Base-by-base conservation (phyloP, 2,888 invertebrate species). In the Apomyelois bistriatella region DNA sequence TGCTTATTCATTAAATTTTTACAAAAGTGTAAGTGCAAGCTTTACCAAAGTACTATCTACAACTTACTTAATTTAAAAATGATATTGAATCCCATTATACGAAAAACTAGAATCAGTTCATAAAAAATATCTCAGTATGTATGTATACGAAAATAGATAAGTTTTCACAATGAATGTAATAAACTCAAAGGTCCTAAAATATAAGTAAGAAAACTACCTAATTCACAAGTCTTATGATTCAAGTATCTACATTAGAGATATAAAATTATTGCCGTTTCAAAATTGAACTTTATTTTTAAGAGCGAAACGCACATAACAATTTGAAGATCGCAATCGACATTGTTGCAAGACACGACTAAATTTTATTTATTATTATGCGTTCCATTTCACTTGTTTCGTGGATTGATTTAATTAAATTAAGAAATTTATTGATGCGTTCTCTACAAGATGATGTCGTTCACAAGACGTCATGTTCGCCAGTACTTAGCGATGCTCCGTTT, bases 381-480 rank as follows among this genome's bases (percentile, higher is more conserved):
- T 57, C 43, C 54, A 49, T 55, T 52, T 41, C 53, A 53, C 35
- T 46, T 52, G 51, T 55, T 22, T 17, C 35, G 36, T 37, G 58
- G 52, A 58, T 57, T 58, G 54, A 53, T 46, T 58, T 52, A 55
- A 60, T 60, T 58, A 54, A 58, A 57, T 56, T 60, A 57, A 55
- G 57, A 52, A 51, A 32, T 58, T 58, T 57, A 60, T 60, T 53
- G 58, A 57, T 53, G 55, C 50, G 52, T 54, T 53, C 50, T 40
- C 48, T 32, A 43, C 28, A 22, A 13, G 51, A 52, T 37, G 22
- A 42, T 9, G n/a, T n/a, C n/a, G n/a, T 38, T 35, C 22, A 42
- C 37, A 38, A 38, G 37, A 38, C 13, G 37, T 38, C 5, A 9
- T 32, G 32, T 32, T 32, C 32, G 22, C 2, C 5, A 17, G 35